Evolutionary conservation across 2,797 vertebrate species (phyloP), one percentile per base, ranked within the genome.

Genomic region (Channa striata): DNA sequence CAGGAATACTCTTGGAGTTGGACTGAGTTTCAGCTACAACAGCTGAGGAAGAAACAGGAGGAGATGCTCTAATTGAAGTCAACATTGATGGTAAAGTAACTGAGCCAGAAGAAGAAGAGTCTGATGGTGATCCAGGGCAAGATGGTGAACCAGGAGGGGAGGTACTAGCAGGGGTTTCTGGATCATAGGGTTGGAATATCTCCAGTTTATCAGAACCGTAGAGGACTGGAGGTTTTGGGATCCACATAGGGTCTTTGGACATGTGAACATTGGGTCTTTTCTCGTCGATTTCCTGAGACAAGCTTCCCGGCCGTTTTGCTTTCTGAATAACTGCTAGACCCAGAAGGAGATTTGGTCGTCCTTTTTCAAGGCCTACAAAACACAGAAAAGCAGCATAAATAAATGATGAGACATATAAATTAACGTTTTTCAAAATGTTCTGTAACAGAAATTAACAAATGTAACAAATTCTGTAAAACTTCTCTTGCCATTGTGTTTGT

Each of bases 241-340:
- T 87, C 83, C 0, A 96, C 0, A 67, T 58, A 10, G 95, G 95
- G 42, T 97, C 96, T 1, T 92, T 94, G 0, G 87, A 67, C 72
- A 86, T 64, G n/a, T 92, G 91, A 52, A 92, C 72, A 62, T 94
- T 95, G 42, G 89, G 80, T 86, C 94, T 93, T 82, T 97, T 99
- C 63, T 98, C 96, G 37, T 97, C 96, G 60, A 66, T 30, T 59
- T 99, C 97, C 1, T 81, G 81, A 3, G 86, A 71, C 1, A 86
- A 68, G 34, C 17, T 57, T 56, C 92, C 93, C 34, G 89, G 88
- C 43, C 96, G 96, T 72, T 98, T 99, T 39, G 87, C 72, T 78
- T 96, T 98, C 80, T 99, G 98, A 87, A 96, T 94, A 77, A 99
- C 95, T 17, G 96, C 97, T 65, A 99, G 80, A 34, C 98, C 98